A percentile compares a stretch with the other conserved stretches of the same genome.
Evolutionary conservation across 2,888 invertebrate species (phyloP).

Genomic region (Aspidiotus destructor): DNA sequence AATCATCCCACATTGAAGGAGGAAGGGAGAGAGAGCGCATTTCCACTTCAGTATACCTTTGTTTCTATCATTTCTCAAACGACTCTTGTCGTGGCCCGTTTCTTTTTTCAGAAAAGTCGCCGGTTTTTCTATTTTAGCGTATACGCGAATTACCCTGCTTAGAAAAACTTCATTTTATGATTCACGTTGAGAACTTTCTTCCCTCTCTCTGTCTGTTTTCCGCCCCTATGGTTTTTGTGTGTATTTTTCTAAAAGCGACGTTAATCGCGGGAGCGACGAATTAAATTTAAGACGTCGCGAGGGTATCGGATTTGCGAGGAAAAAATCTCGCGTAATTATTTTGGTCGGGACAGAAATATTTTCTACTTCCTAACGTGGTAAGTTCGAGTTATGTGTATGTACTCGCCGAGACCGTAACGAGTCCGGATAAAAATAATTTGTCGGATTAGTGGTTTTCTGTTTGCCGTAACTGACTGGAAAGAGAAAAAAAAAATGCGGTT

Average conservation of each 20-base stretch:
- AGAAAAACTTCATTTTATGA: slow-evolving; percentile 4
- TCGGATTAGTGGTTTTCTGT: neutral
- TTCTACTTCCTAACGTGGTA: neutral
- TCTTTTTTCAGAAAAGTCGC: neutral
- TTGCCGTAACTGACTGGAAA: neutral
- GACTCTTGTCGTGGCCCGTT: neutral
- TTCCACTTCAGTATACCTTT: neutral
- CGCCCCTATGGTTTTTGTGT: neutral
- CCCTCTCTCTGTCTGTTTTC: neutral
- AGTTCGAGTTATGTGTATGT: neutral
- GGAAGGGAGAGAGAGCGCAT: neutral
- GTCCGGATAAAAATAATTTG: neutral
- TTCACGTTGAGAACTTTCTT: slow-evolving; percentile 1
- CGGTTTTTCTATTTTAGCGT: neutral
- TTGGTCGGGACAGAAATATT: neutral
- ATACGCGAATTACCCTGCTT: neutral
- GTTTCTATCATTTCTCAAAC: slow-evolving; percentile 4
- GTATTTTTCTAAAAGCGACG: neutral
- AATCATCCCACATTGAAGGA: neutral
- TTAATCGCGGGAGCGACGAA: neutral
- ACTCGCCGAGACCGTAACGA: neutral
- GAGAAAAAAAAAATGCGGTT: too few relatives aligned
- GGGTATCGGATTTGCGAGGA: slow-evolving; percentile 2
- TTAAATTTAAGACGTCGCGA: neutral
- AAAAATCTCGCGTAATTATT: slow-evolving; percentile 1